A percentile compares a stretch with the other conserved stretches of the same genome.
Evolutionary conservation across 2,888 invertebrate species (phyloP).

Genomic region (Lithophane leautieri): DNA sequence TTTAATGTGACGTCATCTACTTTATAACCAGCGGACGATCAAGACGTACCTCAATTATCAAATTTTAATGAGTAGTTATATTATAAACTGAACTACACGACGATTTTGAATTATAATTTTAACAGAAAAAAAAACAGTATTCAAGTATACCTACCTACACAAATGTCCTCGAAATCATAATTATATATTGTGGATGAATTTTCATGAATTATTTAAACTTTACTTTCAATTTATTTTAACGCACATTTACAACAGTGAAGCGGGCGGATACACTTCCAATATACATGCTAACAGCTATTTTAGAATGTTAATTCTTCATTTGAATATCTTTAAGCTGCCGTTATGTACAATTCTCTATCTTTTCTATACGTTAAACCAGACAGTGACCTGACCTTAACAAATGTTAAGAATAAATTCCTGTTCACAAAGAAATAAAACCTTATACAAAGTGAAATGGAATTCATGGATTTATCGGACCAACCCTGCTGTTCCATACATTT

Average conservation of each 20-base stretch:
- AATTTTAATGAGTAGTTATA: too few relatives aligned
- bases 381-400: not conserved
- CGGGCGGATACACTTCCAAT: constrained; percentile 41
- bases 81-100: too few relatives aligned
- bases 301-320: constrained; percentile 36
- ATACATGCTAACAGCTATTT: constrained; percentile 34
- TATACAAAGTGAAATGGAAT: too few relatives aligned
- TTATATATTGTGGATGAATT: not conserved
- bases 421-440: not conserved
- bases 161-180: not conserved
- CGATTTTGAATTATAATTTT: too few relatives aligned
- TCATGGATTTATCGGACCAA: too few relatives aligned
- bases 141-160: too few relatives aligned
- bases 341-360: not conserved
- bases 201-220: constrained; percentile 41
- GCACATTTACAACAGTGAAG: not conserved
- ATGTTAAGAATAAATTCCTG: not conserved
- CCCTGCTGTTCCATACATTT: too few relatives aligned
- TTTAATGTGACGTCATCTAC: too few relatives aligned
- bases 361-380: not conserved
- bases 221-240: constrained; percentile 24
- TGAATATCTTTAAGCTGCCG: constrained; percentile 32
- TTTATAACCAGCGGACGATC: too few relatives aligned
- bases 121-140: too few relatives aligned
- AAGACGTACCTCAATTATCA: too few relatives aligned